Percentiles rank a stretch among this genome's conserved stretches.
Conservation (phyloP, 2,113 vertebrate species). For the Microcebus tavaratra region DNA sequence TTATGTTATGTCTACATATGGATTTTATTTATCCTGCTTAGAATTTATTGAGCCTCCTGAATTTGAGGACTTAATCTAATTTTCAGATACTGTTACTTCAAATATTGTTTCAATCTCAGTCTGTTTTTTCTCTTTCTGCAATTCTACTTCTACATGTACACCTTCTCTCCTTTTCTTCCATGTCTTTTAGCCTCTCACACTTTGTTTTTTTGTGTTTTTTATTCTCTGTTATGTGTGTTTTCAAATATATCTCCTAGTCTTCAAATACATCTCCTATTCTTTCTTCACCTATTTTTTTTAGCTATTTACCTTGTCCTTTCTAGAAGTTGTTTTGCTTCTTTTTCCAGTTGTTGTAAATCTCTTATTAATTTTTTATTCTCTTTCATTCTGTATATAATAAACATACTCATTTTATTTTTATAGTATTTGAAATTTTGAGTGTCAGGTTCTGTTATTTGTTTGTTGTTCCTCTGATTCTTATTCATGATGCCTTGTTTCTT, state of each 20-base stretch:
- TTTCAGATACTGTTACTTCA: not conserved
- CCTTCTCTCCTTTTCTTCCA: not conserved
- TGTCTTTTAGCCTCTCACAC: not conserved
- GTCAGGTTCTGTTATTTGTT: not conserved
- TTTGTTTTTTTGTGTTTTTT: conserved; percentile 5
- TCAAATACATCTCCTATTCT: not conserved
- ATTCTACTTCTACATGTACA: not conserved
- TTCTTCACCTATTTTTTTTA: not conserved
- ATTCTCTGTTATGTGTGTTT: not conserved
- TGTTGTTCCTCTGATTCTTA: conserved; percentile 16
- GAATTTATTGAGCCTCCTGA: conserved; percentile 11
- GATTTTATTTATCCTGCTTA: conserved; percentile 21
- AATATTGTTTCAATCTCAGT: not conserved
- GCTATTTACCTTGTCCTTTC: not conserved
- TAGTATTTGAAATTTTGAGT: not conserved
- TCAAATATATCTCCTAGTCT: not conserved
- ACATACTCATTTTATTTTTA: conserved; percentile 34
- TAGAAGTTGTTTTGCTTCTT: not conserved
- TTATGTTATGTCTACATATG: not conserved
- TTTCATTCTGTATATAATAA: conserved; percentile 20
- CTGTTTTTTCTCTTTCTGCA: not conserved
- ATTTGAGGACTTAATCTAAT: not conserved
- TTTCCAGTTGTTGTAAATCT: not conserved
- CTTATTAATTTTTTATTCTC: not conserved
- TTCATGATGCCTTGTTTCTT: not conserved